These are phyloP conservation scores for Centropus unirufus DNA, from an alignment of 2,113 vertebrate genomes.

Conservation along the genomic window DNA sequence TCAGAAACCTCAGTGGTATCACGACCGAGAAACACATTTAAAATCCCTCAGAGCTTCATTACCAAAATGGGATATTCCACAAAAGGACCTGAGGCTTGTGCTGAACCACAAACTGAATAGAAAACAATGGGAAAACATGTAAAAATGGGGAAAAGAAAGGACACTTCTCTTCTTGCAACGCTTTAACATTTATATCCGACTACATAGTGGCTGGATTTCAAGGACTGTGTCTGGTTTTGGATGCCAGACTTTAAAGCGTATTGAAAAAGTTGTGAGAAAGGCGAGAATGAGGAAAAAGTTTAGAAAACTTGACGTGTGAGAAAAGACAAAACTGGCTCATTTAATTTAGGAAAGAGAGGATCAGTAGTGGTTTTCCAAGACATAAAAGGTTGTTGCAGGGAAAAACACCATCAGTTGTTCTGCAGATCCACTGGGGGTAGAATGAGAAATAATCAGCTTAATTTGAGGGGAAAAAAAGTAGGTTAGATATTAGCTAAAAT, in stretches of 20 bases:
- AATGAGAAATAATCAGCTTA: conserved; percentile 63
- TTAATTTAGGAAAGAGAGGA: conserved; percentile 51
- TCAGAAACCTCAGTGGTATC: conserved; percentile 24
- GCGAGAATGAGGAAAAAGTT: not conserved
- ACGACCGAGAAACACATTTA: not conserved
- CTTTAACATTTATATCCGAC: not conserved
- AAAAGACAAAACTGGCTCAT: conserved; percentile 49
- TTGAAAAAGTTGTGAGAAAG: not conserved
- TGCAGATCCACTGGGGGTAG: conserved; percentile 63
- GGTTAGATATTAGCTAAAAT: conserved; percentile 67
- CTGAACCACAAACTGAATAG: not conserved
- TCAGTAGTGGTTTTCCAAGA: conserved; percentile 49
- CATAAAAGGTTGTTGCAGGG: conserved; percentile 56
- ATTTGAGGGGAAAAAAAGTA: conserved; percentile 57
- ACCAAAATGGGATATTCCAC: not conserved
- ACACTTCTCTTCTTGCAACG: not conserved
- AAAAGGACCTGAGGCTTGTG: not conserved
- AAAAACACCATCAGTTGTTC: conserved; percentile 64
- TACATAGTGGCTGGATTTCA: not conserved
- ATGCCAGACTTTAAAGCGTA: not conserved
- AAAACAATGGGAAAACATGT: not conserved
- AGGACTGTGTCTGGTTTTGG: not conserved
- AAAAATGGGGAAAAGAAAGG: not conserved
- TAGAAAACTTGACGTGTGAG: conserved; percentile 22
- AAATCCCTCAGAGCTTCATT: conserved; percentile 27